Conservation (phyloP, 2,113 vertebrate species). For the Microtus montanus region DNA sequence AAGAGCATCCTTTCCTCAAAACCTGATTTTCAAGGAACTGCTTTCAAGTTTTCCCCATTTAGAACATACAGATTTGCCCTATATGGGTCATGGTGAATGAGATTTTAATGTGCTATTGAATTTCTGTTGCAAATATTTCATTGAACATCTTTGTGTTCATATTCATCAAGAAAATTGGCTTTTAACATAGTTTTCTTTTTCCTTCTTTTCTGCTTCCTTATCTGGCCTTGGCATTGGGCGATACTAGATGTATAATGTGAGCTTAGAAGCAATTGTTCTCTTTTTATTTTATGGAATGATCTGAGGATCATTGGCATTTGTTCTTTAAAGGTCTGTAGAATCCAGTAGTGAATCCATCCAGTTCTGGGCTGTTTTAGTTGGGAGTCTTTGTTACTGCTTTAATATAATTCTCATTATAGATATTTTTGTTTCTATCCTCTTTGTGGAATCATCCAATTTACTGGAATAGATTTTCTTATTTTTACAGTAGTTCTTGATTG, state of each 20-base stretch:
- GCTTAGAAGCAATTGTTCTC: not conserved
- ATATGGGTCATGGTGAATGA: not conserved
- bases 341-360: too few species aligned
- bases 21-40: not conserved
- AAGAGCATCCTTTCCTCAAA: not conserved
- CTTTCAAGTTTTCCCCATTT: not conserved
- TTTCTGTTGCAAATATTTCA: not conserved
- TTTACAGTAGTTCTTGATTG: not conserved
- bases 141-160: not conserved
- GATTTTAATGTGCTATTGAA: not conserved
- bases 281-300: not conserved
- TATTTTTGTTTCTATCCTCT: not conserved
- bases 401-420: not conserved
- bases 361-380: not conserved
- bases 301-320: not conserved
- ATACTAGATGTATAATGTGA: not conserved
- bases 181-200: not conserved
- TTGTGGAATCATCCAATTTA: not conserved
- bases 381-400: not conserved
- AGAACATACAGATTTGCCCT: not conserved
- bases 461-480: not conserved
- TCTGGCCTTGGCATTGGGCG: not conserved
- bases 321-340: not conserved
- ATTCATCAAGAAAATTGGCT: not conserved
- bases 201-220: not conserved